Percentiles rank a stretch among this genome's conserved stretches.
phyloP scores from a whole-genome alignment of 2,888 invertebrate genomes.

The Chrysina gloriosa region DNA sequence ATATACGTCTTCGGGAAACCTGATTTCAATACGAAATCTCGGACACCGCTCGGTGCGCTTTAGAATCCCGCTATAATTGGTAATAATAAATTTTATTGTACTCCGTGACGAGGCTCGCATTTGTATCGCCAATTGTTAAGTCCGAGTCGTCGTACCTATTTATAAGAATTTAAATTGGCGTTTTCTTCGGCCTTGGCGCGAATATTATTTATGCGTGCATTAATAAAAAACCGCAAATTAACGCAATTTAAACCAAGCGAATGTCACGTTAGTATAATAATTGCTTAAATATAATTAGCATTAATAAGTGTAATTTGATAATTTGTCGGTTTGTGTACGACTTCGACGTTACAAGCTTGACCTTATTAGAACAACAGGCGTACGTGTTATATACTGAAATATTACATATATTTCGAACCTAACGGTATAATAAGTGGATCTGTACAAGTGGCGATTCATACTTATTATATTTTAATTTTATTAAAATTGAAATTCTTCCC shows the following conservation, averaged over 20 bases:
- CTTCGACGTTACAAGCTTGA: no score
- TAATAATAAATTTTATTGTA: background rate
- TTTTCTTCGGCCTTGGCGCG: slow-evolving; percentile 6
- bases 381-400: no score
- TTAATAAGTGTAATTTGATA: background rate
- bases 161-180: slow-evolving; percentile 8
- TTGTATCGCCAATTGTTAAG: slow-evolving; percentile 1
- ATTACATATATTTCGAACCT: no score
- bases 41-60: no score
- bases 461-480: no score
- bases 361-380: no score
- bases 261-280: slow-evolving; percentile 24
- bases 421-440: no score
- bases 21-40: no score
- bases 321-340: background rate
- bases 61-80: no score
- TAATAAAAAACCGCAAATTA: slow-evolving; percentile 22
- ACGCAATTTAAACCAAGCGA: slow-evolving; percentile 7
- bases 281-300: background rate
- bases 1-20: no score
- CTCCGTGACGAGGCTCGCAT: background rate
- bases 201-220: slow-evolving; percentile 4
- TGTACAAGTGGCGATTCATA: no score
- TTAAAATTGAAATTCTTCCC: no score
- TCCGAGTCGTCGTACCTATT: slow-evolving; percentile 14